Conservation (phyloP, 2,113 vertebrate species). For the Antechinus flavipes region DNA sequence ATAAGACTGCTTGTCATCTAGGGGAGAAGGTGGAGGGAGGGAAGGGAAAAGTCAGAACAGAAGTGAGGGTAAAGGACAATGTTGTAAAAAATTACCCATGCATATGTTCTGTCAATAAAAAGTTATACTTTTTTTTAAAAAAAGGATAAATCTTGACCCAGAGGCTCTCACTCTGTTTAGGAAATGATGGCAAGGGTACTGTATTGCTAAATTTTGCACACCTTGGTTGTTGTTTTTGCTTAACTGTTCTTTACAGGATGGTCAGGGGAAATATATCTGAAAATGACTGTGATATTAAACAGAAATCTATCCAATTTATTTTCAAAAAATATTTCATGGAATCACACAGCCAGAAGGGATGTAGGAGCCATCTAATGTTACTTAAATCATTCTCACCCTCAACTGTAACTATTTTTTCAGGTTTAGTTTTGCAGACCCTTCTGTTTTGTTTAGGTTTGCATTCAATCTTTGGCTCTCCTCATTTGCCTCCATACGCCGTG, state of each 20-base stretch:
- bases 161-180: not conserved
- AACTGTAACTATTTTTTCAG: not conserved
- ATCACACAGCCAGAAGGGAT: not conserved
- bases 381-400: not conserved
- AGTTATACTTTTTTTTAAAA: too few relatives aligned
- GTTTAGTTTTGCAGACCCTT: not conserved
- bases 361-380: not conserved
- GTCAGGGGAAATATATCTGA: not conserved
- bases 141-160: not conserved
- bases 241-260: not conserved
- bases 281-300: not conserved
- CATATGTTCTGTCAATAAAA: too few relatives aligned
- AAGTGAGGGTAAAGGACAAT: too few relatives aligned
- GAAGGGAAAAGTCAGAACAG: too few relatives aligned
- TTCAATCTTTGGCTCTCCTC: slow-evolving; percentile 59
- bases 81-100: too few relatives aligned
- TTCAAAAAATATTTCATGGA: not conserved
- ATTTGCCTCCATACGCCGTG: slow-evolving; percentile 55
- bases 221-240: not conserved
- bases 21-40: too few relatives aligned
- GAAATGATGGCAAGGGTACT: not conserved
- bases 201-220: not conserved
- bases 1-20: too few relatives aligned
- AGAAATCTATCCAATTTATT: not conserved
- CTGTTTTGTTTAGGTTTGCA: slow-evolving; percentile 50